Base-by-base conservation (phyloP, 2,797 vertebrate genomes). In the Notamacropus eugenii region DNA sequence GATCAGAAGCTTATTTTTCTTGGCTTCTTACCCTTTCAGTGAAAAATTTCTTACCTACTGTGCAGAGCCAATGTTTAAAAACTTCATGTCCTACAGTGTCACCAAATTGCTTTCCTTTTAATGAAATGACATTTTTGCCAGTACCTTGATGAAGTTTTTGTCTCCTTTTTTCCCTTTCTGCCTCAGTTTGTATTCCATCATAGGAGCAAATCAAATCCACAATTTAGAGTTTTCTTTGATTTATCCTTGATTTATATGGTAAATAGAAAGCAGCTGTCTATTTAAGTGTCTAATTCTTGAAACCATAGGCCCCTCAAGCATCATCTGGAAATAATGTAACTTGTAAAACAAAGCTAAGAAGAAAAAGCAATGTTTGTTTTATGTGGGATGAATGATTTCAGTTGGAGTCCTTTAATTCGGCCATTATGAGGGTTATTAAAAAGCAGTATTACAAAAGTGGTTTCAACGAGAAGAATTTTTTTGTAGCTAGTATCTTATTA, bases 241-340 rank as follows among this genome's bases (percentile, higher is more conserved):
- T 98, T 98, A 96, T 96, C 98, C 97, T 98, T 98, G 98, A 98
- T 99, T 98, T 98, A 98, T 98, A 98, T 97, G 98, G 98, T 97
- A 99, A 99, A 99, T 99, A 98, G 98, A 98, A 99, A 99, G 98
- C 99, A 99, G 99, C 99, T 99, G 99, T 98, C 98, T 97, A 50
- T 98, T 98, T 98, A 98, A 98, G 98, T 98, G 97, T 98, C 99
- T 98, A 98, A 98, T 98, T 99, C 98, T 98, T 97, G 95, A 98
- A 99, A 98, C 98, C 98, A 40, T 95, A 96, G 98, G 98, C 98
- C 98, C 98, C 98, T 99, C 98, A 92, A 99, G 98, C 98, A 95
- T 99, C 99, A 99, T 99, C 99, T 99, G 99, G 99, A 99, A 99
- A 98, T 99, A 98, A 99, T 99, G 99, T 98, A 99, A 98, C 99